Conservation (phyloP, 1,140 invertebrate species). For the Lucilia sericata region DNA sequence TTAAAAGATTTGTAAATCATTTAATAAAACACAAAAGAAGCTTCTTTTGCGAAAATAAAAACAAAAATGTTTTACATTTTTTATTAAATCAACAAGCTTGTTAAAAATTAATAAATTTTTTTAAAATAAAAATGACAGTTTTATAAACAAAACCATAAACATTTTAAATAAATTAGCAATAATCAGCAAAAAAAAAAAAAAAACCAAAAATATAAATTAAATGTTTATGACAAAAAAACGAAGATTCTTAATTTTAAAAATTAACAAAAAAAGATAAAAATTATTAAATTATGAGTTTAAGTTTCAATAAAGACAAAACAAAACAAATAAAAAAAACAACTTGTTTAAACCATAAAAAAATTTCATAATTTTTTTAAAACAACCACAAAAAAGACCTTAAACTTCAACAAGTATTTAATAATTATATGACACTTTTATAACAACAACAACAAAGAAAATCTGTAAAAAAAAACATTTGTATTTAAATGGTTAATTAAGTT, state of each 20-base stretch:
- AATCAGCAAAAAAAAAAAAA: constrained; percentile 24
- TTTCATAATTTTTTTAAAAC: not conserved
- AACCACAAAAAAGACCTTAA: not conserved
- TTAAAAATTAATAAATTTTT: constrained; percentile 24
- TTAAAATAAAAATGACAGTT: not conserved
- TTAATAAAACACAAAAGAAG: not conserved
- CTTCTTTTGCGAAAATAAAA: too few species aligned
- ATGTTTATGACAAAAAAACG: not conserved
- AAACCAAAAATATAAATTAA: not conserved
- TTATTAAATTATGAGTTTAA: not conserved
- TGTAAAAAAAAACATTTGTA: not conserved
- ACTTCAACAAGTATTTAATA: not conserved
- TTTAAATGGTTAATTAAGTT: constrained; percentile 44
- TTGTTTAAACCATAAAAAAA: constrained; percentile 1
- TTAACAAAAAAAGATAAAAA: not conserved
- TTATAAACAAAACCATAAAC: not conserved
- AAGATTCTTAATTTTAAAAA: not conserved
- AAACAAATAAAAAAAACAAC: constrained; percentile 3
- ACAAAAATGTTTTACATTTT: not conserved
- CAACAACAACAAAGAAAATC: not conserved
- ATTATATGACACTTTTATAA: constrained; percentile 40
- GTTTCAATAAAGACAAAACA: not conserved
- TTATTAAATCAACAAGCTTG: constrained; percentile 1
- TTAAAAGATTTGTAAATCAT: not conserved
- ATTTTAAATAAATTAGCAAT: not conserved